phyloP scores from a whole-genome alignment of 1,140 invertebrate species.

The Eriocheir sinensis region DNA sequence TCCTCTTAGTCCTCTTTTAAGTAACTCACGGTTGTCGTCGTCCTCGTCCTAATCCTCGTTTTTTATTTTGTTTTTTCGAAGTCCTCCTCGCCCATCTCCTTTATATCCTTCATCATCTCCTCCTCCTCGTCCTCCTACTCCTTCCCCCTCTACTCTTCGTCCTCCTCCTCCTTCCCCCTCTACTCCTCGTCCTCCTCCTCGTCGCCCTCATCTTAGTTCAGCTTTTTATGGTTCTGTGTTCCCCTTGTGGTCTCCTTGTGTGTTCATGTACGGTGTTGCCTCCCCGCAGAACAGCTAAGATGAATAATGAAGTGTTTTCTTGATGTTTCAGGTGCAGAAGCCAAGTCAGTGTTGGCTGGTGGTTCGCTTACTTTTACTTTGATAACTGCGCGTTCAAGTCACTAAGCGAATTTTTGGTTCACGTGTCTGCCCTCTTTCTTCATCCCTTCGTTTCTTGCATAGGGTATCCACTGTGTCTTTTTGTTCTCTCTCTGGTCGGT shows the following conservation, averaged over 20 bases:
- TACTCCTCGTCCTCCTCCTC: background rate
- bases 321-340: slow-evolving; percentile 2
- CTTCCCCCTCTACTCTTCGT: background rate
- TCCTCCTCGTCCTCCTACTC: background rate
- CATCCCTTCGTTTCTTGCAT: background rate
- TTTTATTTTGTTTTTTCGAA: background rate
- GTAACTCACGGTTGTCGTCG: background rate
- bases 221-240: background rate
- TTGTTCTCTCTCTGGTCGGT: background rate
- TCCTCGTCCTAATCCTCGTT: background rate
- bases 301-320: slow-evolving; percentile 4
- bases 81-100: background rate
- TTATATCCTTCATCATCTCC: background rate
- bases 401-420: background rate
- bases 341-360: background rate
- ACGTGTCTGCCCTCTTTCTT: too few species aligned
- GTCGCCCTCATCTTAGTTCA: background rate
- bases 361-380: background rate
- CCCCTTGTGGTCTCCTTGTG: background rate
- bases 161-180: background rate
- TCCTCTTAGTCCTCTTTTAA: background rate
- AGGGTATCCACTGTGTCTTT: background rate
- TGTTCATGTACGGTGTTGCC: background rate
- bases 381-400: background rate
- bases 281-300: background rate